These are phyloP conservation scores for Sclerodermus sp. DNA, from an alignment of 2,888 invertebrate species.

Conservation along the genomic window DNA sequence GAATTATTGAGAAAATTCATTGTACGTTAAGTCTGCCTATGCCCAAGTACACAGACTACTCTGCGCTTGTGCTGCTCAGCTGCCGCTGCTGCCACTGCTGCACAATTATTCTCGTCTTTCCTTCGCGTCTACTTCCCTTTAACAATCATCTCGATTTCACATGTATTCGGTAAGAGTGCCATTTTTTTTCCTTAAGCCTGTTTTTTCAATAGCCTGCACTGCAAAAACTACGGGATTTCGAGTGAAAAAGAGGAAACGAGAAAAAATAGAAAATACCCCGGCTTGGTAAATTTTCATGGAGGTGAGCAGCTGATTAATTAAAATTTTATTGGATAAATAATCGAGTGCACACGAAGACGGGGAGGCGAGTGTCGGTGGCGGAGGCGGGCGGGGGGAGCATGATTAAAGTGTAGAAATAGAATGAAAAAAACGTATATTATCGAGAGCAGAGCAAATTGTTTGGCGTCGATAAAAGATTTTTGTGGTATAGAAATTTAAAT, in stretches of 20 bases:
- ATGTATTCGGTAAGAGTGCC: conserved; percentile 31
- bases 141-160: neutral
- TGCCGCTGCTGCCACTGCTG: conserved; percentile 3
- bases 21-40: conserved; percentile 52
- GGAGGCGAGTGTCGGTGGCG: too few species aligned
- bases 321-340: too few species aligned
- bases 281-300: too few species aligned
- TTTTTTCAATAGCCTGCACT: conserved; percentile 27
- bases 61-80: conserved; percentile 6
- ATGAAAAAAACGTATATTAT: too few species aligned
- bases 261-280: too few species aligned
- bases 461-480: too few species aligned
- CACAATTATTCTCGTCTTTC: conserved; percentile 1
- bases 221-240: conserved; percentile 24
- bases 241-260: conserved; percentile 28
- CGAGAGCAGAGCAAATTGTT: too few species aligned
- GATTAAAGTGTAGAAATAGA: too few species aligned
- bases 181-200: conserved; percentile 23
- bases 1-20: conserved; percentile 56
- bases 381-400: too few species aligned
- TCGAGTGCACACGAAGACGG: too few species aligned
- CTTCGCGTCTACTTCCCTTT: conserved; percentile 4
- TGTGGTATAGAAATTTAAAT: too few species aligned
- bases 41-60: neutral
- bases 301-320: too few species aligned